A percentile compares a stretch with the other conserved stretches of the same genome.
These are phyloP conservation scores for Nymphalis io DNA, from an alignment of 1,140 invertebrate species.

Conservation along the genomic window DNA sequence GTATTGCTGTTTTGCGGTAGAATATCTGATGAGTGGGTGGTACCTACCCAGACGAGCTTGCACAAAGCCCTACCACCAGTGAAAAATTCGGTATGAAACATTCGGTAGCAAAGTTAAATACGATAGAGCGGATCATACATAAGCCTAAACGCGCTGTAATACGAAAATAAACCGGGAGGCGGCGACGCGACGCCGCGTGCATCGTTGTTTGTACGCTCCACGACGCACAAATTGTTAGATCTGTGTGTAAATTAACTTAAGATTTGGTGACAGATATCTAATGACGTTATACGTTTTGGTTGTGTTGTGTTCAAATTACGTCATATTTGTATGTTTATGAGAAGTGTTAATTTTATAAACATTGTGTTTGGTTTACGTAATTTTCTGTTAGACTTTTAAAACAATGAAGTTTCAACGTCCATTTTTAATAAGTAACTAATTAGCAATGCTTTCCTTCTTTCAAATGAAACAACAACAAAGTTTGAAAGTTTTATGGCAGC, in stretches of 20 bases:
- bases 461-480: no score
- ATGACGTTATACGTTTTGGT: not conserved
- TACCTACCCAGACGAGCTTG: no score
- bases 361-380: not conserved
- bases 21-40: no score
- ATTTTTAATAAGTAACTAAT: no score
- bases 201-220: not conserved
- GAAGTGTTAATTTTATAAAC: not conserved
- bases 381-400: no score
- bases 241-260: conserved; percentile 6
- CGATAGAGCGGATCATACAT: conserved; percentile 21
- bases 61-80: no score
- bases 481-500: no score
- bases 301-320: not conserved
- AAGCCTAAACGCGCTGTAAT: conserved; percentile 17
- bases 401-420: no score
- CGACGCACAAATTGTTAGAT: conserved; percentile 5
- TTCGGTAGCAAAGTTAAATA: not conserved
- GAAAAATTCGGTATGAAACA: not conserved
- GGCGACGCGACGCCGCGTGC: conserved; percentile 26
- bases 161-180: conserved; percentile 35
- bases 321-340: not conserved
- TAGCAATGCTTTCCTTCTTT: no score
- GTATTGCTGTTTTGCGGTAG: no score
- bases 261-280: conserved; percentile 2